Conservation (phyloP, 2,888 invertebrate genomes). For the Cecidostiba fungosa region DNA sequence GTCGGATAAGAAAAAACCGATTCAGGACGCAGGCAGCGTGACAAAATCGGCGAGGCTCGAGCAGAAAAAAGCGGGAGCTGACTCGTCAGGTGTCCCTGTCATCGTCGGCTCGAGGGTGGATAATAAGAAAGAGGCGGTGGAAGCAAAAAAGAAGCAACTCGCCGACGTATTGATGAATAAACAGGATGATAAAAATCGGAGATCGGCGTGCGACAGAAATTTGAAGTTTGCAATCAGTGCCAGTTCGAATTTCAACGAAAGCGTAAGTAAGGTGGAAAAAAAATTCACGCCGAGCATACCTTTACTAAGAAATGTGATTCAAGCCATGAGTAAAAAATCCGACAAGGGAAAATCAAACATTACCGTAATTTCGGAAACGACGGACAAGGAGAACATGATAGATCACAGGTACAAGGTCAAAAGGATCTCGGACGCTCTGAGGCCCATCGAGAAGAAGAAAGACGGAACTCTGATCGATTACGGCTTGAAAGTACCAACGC, state of each 20-base stretch:
- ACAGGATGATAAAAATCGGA: slow-evolving; percentile 6
- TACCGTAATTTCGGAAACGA: neutral
- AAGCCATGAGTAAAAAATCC: neutral
- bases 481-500: slow-evolving; percentile 69
- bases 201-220: neutral
- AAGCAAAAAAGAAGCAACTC: slow-evolving; percentile 20
- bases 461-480: slow-evolving; percentile 72
- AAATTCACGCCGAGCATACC: neutral
- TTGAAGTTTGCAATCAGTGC: neutral
- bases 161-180: neutral
- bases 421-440: slow-evolving; percentile 59
- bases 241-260: neutral
- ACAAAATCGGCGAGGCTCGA: neutral
- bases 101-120: neutral
- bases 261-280: neutral
- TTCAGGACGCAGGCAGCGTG: neutral
- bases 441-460: slow-evolving; percentile 70
- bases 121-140: slow-evolving; percentile 4
- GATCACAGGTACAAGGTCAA: slow-evolving; percentile 9
- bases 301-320: neutral
- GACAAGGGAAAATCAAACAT: neutral
- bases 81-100: neutral
- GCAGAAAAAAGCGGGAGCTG: slow-evolving; percentile 22
- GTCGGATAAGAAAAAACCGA: neutral
- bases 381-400: slow-evolving; percentile 11